Base-by-base conservation (phyloP, 2,888 invertebrate genomes). In the Allolobophora icterica region DNA sequence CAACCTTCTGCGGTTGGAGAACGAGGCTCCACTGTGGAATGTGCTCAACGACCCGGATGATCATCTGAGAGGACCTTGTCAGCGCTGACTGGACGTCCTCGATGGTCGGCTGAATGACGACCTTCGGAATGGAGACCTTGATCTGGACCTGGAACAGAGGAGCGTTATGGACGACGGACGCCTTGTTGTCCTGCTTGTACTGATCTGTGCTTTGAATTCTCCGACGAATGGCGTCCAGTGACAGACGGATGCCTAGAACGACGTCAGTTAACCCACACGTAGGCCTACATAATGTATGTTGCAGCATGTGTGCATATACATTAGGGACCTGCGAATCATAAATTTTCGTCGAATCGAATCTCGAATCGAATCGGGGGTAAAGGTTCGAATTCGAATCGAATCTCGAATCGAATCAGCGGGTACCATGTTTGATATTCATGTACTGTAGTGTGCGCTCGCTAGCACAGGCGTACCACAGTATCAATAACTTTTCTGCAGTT, bases 21-120 rank as follows among this genome's bases (percentile, higher is more conserved):
- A 97, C 97, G 90, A 97, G 97, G 13, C 97, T 97, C 99, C 99
- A 99, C 94, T 98, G 98, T 0, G 97, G 97, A 38, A 99, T 98
- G 45, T 98, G 98, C 95, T 98, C 98, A 0, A 98, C 97, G 84
- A 98, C 97, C 34, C 97, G 97, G 0, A 98, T 97, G 92, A 99
- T 98, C 93, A 97, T 97, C 96, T 97, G 97, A 19, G 98, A 98
- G 15, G 97, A 97, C 84, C 97, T 96, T 87, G 97, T 96, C 89
- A 99, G 96, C 24, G 97, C 97, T 91, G 98, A 98, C 95, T 99
- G 99, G 40, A 99, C 97, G 93, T 98, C 98, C 91, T 98, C 98
- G 92, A 99, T 96, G n/a, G 90, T 90, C 11, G 99, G 99, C 93
- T 97, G 97, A 91, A 98, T 97, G 2, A 97, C 97, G 58, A 99